Conservation (phyloP, 2,113 vertebrate genomes). For the Promerops cafer region DNA sequence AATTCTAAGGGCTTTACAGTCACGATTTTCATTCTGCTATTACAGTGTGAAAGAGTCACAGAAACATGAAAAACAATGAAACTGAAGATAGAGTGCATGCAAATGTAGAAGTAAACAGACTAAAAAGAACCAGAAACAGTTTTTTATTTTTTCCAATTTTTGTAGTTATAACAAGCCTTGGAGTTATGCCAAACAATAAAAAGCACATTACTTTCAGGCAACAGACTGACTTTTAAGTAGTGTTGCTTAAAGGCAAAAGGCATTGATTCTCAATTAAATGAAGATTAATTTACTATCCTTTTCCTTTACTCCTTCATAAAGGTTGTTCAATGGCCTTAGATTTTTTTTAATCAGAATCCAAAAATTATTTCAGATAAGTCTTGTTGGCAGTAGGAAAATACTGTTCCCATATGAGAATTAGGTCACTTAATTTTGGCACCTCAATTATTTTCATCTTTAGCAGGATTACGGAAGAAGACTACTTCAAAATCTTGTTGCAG, state of each 20-base stretch:
- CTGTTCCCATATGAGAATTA: neutral
- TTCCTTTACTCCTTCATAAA: neutral
- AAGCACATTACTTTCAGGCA: neutral
- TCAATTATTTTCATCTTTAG: neutral
- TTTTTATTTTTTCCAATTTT: neutral
- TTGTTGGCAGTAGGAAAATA: neutral
- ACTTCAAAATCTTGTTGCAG: neutral
- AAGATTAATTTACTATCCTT: neutral
- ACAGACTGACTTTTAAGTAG: neutral
- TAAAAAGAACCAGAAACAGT: neutral
- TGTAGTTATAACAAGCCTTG: neutral
- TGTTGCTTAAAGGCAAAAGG: neutral
- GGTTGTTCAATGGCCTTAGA: neutral
- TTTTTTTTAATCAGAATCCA: neutral
- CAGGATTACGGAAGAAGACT: neutral
- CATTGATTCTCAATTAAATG: neutral
- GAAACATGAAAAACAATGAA: neutral
- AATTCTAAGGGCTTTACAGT: neutral
- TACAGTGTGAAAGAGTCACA: neutral
- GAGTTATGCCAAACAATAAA: neutral
- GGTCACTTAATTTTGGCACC: neutral
- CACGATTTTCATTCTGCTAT: neutral
- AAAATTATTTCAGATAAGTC: neutral
- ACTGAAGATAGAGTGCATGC: neutral
- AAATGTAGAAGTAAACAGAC: slow-evolving; percentile 10